phyloP scores from a whole-genome alignment of 2,888 invertebrate genomes.

The Girardia tigrina region DNA sequence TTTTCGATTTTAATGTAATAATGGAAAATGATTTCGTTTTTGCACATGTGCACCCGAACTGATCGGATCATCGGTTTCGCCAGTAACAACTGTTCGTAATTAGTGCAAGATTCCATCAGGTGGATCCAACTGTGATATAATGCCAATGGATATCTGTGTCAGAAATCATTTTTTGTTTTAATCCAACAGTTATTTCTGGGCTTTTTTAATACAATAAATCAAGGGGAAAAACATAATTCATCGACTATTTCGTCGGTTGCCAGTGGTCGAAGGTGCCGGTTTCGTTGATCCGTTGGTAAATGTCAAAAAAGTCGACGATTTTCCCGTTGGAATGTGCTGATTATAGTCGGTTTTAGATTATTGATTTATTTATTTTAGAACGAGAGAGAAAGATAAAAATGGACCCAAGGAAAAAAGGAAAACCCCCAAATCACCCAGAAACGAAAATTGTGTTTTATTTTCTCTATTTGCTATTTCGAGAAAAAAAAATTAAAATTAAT shows the following conservation, averaged over 20 bases:
- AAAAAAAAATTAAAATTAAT: neutral
- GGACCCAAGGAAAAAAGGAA: neutral
- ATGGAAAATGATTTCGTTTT: no score
- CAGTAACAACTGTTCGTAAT: constrained; percentile 1
- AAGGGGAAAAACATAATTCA: neutral
- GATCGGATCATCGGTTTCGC: no score
- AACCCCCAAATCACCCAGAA: no score
- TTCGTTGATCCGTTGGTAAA: constrained; percentile 1
- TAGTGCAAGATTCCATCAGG: constrained; percentile 1
- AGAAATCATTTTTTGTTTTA: neutral
- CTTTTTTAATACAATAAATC: neutral
- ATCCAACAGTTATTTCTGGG: neutral
- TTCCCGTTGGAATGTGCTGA: constrained; percentile 13
- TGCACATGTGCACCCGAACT: no score
- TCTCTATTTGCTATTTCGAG: neutral
- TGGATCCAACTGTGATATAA: constrained; percentile 17
- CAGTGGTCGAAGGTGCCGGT: constrained; percentile 8
- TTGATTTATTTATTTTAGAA: neutral
- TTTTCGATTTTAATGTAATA: no score
- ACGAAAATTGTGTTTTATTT: no score
- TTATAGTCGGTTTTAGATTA: neutral
- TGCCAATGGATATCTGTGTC: neutral
- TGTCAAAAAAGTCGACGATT: constrained; percentile 23
- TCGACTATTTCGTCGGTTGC: neutral
- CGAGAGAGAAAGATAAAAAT: neutral